Conservation (phyloP, 2,113 vertebrate genomes). For the Oxyura jamaicensis region DNA sequence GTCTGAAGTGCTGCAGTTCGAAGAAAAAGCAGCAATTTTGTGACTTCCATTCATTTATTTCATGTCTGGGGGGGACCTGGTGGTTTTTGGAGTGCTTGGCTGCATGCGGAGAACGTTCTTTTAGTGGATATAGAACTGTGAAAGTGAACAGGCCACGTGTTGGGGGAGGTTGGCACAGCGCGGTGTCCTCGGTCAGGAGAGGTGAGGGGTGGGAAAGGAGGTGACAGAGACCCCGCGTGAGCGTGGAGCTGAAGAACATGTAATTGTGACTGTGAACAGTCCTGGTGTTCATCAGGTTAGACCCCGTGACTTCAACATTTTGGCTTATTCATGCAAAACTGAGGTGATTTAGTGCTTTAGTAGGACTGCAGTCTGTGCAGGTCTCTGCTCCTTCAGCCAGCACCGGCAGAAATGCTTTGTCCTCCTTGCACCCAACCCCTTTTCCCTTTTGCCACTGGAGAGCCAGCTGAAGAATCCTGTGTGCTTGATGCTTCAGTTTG, state of each 20-base stretch:
- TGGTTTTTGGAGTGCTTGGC: background rate
- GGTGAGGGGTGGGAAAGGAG: background rate
- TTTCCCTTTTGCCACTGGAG: background rate
- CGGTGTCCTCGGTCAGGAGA: background rate
- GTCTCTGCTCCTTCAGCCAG: background rate
- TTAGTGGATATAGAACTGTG: background rate
- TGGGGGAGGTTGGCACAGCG: background rate
- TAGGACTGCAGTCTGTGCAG: background rate
- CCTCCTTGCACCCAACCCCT: background rate
- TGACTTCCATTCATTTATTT: background rate
- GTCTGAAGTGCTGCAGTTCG: background rate
- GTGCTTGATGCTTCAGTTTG: background rate
- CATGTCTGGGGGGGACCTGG: background rate
- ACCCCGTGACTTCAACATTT: background rate
- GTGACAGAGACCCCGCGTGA: too few species aligned
- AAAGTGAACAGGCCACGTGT: too few species aligned
- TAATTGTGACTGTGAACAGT: background rate
- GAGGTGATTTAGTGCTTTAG: background rate
- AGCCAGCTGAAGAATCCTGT: background rate
- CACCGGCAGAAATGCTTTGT: background rate
- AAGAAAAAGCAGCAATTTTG: background rate
- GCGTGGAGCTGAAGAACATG: background rate
- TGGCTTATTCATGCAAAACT: background rate
- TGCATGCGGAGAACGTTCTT: background rate
- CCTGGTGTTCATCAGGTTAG: background rate